Base-by-base conservation (phyloP, 2,797 vertebrate species). In the Gymnocypris eckloni region DNA sequence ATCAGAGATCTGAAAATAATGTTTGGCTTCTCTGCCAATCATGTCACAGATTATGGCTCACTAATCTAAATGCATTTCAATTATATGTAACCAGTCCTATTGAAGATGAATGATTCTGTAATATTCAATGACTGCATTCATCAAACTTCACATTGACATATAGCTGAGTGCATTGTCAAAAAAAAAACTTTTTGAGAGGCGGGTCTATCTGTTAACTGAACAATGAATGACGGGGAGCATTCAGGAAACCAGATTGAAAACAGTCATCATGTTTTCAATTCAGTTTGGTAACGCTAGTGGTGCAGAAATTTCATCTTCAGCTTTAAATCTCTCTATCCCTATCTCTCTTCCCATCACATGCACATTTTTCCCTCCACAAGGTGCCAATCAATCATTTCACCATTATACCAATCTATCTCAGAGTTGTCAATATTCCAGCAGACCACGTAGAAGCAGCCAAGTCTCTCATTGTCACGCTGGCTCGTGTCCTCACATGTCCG, bases 321-420 rank as follows among this genome's bases (percentile, higher is more conserved):
- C 22, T 54, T 70, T 82, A 56, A 37, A 85, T 70, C 64, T 85
- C 18, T 28, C 6, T 59, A 16, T 71, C 16, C 76, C 28, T 28
- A 28, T 69, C 86, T 56, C n/a, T 15, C 69, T 39, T 73, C 72
- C 52, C 16, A 48, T 67, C 43, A 39, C 80, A 15, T 56, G 13
- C 41, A 66, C 50, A 69, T 52, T 59, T 71, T 39, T 69, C 7
- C 18, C 84, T 66, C 71, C 28, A 70, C 41, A 45, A 39, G 81
- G 41, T 86, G 82, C 79, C 85, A 84, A 78, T 86, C 88, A 81
- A 80, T 85, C 79, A 85, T 84, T 81, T 77, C 79, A 72, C 69
- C 86, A 79, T 79, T 78, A 80, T 64, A 79, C 37, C 79, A 85
- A 75, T 86, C 86, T 64, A 73, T 67, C 72, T 59, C 56, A 78